Percentiles rank a stretch among this genome's conserved stretches.
These are phyloP conservation scores for Paguma larvata DNA, from an alignment of 2,797 vertebrate genomes.

Conservation along the genomic window DNA sequence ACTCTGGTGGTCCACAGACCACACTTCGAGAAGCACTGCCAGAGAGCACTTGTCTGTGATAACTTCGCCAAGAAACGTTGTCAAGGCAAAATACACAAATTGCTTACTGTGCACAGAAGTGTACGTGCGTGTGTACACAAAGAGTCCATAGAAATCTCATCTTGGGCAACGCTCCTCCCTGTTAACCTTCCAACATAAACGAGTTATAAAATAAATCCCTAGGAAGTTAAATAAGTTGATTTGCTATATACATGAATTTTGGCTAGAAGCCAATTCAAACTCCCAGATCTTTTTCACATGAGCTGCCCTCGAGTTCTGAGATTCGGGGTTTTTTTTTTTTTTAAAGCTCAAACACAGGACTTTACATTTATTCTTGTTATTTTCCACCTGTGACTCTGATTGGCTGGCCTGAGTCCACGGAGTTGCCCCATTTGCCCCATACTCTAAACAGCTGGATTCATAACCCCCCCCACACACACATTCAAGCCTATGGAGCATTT, in stretches of 20 bases:
- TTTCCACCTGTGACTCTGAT: conserved; percentile 48
- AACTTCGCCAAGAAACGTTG: conserved; percentile 12
- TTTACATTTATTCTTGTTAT: conserved; percentile 65
- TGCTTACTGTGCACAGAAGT: not conserved
- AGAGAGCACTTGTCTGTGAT: not conserved
- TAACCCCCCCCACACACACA: not conserved
- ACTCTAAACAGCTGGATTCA: conserved; percentile 63
- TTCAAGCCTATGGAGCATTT: not conserved
- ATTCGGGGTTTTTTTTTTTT: conserved; percentile 15
- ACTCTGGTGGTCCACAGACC: not conserved
- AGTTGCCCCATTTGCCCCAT: not conserved
- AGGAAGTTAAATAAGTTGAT: conserved; percentile 56
- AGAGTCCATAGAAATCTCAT: conserved; percentile 59
- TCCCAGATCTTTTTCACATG: conserved; percentile 62
- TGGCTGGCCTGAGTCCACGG: conserved; percentile 4
- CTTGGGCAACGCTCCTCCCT: conserved; percentile 57
- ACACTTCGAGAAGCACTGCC: not conserved
- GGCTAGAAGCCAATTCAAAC: conserved; percentile 73
- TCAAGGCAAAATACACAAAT: conserved; percentile 57
- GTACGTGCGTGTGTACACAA: not conserved
- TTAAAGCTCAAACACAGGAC: conserved; percentile 55
- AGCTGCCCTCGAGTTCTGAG: conserved; percentile 63
- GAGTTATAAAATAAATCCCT: conserved; percentile 62
- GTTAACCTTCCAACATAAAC: conserved; percentile 69
- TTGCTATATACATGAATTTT: conserved; percentile 57